phyloP scores from a whole-genome alignment of 2,113 vertebrate species.

The Seriola quinqueradiata region DNA sequence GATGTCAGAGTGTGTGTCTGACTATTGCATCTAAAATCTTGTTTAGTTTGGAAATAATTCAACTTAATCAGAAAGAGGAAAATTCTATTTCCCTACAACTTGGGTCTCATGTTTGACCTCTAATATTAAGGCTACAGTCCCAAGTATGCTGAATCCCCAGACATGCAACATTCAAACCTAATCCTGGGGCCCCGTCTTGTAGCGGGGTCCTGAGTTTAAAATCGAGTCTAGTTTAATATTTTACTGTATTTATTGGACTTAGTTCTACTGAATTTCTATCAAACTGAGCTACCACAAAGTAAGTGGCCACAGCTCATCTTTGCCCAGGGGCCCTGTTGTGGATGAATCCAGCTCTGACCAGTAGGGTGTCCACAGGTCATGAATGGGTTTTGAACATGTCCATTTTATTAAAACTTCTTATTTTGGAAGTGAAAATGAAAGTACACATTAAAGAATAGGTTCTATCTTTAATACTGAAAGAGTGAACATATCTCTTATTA shows the following conservation, averaged over 20 bases:
- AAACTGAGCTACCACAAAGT: no score
- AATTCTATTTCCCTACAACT: not conserved
- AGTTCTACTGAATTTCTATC: no score
- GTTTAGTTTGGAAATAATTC: not conserved
- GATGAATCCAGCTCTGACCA: no score
- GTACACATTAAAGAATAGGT: not conserved
- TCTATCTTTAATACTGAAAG: no score
- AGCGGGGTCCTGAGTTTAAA: no score
- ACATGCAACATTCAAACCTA: not conserved
- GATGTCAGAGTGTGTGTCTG: not conserved
- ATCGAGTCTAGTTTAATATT: no score
- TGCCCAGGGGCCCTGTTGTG: no score
- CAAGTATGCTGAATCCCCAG: not conserved
- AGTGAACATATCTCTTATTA: not conserved
- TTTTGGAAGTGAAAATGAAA: constrained; percentile 3
- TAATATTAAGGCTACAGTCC: not conserved
- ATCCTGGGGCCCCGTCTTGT: no score
- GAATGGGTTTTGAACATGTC: not conserved
- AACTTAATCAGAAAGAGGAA: not conserved
- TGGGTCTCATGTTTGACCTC: not conserved
- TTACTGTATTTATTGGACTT: no score
- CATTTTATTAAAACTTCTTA: not conserved
- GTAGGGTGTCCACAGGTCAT: no score
- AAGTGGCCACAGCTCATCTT: no score
- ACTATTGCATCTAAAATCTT: not conserved